Evolutionary conservation across 2,797 vertebrate species (phyloP).

Genomic region (Holocentrus rufus): DNA sequence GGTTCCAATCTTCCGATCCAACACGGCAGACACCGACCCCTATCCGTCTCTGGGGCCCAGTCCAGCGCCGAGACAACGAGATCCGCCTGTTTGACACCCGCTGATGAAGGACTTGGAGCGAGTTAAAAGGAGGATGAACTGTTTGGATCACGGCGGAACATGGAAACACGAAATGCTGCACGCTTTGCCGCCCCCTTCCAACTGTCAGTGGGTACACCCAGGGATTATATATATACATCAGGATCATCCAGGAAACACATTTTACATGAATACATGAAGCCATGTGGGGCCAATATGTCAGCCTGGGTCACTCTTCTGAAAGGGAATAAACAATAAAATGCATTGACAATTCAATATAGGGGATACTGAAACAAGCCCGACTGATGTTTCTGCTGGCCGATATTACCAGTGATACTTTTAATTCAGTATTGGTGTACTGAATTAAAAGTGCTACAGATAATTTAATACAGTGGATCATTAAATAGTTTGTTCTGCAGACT

Average conservation of each 20-base stretch:
- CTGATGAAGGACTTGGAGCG: conserved; percentile 72
- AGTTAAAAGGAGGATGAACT: conserved; percentile 68
- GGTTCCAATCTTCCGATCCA: conserved; percentile 65
- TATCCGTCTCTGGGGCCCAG: conserved; percentile 50
- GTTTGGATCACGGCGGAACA: conserved; percentile 48
- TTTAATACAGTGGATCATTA: no score
- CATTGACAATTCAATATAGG: background rate
- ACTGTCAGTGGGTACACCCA: conserved; percentile 37
- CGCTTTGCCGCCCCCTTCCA: conserved; percentile 2
- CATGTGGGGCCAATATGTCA: conserved; percentile 33
- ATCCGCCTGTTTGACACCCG: conserved; percentile 47
- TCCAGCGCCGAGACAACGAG: conserved; percentile 49
- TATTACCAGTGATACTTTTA: no score
- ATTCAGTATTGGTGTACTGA: no score
- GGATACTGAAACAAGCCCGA: background rate
- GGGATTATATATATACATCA: conserved; percentile 40
- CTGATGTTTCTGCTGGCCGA: no score
- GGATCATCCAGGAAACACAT: conserved; percentile 34
- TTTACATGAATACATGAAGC: conserved; percentile 8
- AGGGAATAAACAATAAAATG: background rate
- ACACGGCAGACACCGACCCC: conserved; percentile 50
- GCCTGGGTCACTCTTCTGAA: conserved; percentile 8
- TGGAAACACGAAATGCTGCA: conserved; percentile 39
- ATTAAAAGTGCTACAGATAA: no score
- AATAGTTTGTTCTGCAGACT: no score